Base-by-base conservation (phyloP, 2,888 invertebrate species). In the Dasypogon diadema region DNA sequence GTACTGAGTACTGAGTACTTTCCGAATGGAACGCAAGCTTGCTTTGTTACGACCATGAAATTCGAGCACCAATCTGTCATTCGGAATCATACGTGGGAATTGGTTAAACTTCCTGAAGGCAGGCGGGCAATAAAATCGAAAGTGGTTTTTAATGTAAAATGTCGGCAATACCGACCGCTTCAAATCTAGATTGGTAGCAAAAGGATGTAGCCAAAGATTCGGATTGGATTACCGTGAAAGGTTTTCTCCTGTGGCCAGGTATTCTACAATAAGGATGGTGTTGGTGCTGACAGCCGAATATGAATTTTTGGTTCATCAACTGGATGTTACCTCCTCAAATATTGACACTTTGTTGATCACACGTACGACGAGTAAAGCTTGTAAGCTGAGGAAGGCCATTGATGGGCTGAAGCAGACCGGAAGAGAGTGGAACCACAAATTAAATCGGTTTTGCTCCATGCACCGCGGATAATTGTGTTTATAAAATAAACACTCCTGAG, bases 201-300 rank as follows among this genome's bases (percentile, higher is more conserved):
- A 77, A 37, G 75, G 77, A 5, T 78, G 74, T 68, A 58, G 51
- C 10, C 76, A 77, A 56, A 51, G 22, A 54, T 24, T 18, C 21
- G 76, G 65, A 3, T 3, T 30, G 30, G 30, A 30, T 30, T 30
- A 30, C 30, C 48, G 56, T 2, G 75, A 75, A 30, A 75, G 68
- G 18, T 75, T 58, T 48, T 55, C 54, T 21, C 75, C 65, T 24
- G 68, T 75, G 2, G 56, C 68, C 0, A 21, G 58, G n/a, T 18
- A 55, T 24, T 51, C 51, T 16, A 51, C 51, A 4, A 51, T 51
- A 6, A 3, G 51, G 18, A 3, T 18, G 51, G 12, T 51, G 4
- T 51, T 51, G 51, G 51, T n/a, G 51, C 18, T 51, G 12, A 5
- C 51, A 14, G 51, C 18, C 3, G 51, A 51, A 51, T 16, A 16